These are phyloP conservation scores for Crotalus viridis DNA, from an alignment of 2,113 vertebrate species.

Conservation along the genomic window DNA sequence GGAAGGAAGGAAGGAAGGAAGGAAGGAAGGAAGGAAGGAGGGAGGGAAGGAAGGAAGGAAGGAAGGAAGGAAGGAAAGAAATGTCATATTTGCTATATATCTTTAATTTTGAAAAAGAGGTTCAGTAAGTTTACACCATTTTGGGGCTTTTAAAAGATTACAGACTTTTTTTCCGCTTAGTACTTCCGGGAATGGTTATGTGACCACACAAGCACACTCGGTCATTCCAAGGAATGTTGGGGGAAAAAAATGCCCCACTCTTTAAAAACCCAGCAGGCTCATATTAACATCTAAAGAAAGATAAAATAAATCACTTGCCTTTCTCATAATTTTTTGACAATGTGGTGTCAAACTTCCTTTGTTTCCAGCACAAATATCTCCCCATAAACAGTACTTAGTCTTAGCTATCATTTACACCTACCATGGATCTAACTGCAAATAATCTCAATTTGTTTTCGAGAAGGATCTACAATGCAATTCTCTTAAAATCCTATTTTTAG, in stretches of 20 bases:
- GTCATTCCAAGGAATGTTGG: neutral
- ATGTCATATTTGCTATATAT: neutral
- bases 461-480: neutral
- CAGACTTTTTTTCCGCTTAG: neutral
- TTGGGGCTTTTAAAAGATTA: neutral
- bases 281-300: neutral
- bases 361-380: neutral
- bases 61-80: neutral
- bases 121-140: neutral
- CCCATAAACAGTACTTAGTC: neutral
- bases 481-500: neutral
- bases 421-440: neutral
- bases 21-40: neutral
- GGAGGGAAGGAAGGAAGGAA: neutral
- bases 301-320: neutral
- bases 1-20: too few relatives aligned
- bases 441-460: neutral
- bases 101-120: neutral
- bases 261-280: neutral
- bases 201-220: neutral
- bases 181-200: neutral
- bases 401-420: neutral
- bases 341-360: neutral
- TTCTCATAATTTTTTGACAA: neutral
- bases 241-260: neutral